Base-by-base conservation (phyloP, 2,797 vertebrate genomes). In the Gastrophryne carolinensis region DNA sequence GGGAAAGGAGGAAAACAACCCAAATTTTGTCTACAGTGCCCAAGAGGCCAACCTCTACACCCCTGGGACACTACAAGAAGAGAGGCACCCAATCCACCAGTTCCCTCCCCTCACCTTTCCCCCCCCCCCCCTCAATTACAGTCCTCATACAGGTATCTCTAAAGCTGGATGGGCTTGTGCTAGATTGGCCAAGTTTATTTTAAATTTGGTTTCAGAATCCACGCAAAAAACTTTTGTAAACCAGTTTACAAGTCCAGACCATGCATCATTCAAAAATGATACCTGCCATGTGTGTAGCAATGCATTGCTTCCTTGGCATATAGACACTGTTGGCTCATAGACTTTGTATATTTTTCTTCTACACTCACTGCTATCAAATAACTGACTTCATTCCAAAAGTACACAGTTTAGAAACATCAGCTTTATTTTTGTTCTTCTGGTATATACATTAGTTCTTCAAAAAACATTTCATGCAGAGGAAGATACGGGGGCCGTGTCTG, bases 311-410 rank as follows among this genome's bases (percentile, higher is more conserved):
- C 13, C n/a, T 27, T 65, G 44, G 11, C 26, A 49, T 47, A 8
- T 19, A 47, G 44, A 47, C 44, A 17, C 44, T 47, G 44, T 47
- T 47, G 44, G 44, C 44, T 47, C 17, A 6, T 4, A 57, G 24
- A 12, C 32, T 65, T 50, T 34, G 34, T 32, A 66, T 23, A 66
- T 32, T 50, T 47, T 66, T 66, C 63, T 50, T 52, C 30, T 44
- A 50, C 29, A 65, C 44, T 19, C 41, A 23, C 3, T 34, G 44
- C 6, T 50, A 66, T 52, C 19, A 50, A 12, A 66, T 32, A 17
- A 27, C 15, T 30, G 41, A 65, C 39, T 11, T 3, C 27, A 12
- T 24, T 27, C 63, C 63, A 66, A 47, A 5, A 32, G 23, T n/a
- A 30, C 49, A 21, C 27, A 24, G 19, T 66, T 50, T 47, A 47